Percentiles rank a stretch among this genome's conserved stretches.
Conservation (phyloP, 2,797 vertebrate genomes). For the Chelmon rostratus region DNA sequence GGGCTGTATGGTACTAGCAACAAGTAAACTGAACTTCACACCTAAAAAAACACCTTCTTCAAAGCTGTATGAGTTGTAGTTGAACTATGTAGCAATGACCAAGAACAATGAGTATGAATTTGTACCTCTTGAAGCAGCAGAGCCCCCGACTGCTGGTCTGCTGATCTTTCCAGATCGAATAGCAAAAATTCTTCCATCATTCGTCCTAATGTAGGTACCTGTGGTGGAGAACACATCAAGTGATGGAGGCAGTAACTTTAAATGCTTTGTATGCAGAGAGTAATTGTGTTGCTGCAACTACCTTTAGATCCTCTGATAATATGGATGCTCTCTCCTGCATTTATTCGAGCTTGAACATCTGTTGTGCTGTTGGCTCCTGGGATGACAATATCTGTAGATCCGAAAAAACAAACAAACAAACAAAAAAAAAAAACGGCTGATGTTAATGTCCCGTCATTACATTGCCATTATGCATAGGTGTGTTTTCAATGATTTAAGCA, state of each 20-base stretch:
- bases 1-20: neutral
- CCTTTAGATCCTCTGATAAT: constrained; percentile 98
- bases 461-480: neutral
- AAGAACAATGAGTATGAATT: neutral
- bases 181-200: constrained; percentile 97
- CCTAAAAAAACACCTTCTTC: neutral
- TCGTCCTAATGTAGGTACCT: constrained; percentile 98
- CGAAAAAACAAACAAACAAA: too few relatives aligned
- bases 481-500: neutral
- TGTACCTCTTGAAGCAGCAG: constrained; percentile 88
- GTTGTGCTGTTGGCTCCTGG: constrained; percentile 96
- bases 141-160: constrained; percentile 86
- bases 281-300: constrained; percentile 58
- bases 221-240: constrained; percentile 40
- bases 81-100: neutral
- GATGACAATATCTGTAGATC: constrained; percentile 94
- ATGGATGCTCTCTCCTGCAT: constrained; percentile 97
- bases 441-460: neutral
- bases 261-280: neutral
- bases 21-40: neutral
- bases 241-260: neutral
- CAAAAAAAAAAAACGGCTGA: neutral
- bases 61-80: neutral
- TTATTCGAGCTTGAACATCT: constrained; percentile 96
- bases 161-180: constrained; percentile 95